Evolutionary conservation across 1,140 invertebrate genomes (phyloP).

Genomic region (Zaprionus nigranus): DNA sequence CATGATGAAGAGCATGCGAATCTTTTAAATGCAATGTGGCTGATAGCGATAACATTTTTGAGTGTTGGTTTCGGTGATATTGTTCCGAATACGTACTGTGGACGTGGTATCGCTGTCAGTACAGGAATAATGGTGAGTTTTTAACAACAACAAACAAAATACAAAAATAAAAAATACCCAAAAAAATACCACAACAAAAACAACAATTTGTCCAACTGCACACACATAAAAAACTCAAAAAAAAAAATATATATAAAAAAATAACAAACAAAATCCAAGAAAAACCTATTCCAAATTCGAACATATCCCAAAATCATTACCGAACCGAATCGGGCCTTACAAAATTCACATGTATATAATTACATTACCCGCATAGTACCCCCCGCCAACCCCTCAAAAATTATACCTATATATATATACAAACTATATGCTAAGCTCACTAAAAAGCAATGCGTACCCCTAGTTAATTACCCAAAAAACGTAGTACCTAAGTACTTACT

Average conservation of each 20-base stretch:
- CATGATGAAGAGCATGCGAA: conserved; percentile 98
- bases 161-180: conserved; percentile 24
- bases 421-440: conserved; percentile 35
- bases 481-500: conserved; percentile 35
- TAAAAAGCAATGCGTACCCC: conserved; percentile 29
- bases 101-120: conserved; percentile 98
- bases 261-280: conserved; percentile 47
- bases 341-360: conserved; percentile 69
- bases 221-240: conserved; percentile 30
- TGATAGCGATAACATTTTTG: conserved; percentile 99
- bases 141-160: conserved; percentile 51
- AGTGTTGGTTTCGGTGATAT: conserved; percentile 99
- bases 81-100: conserved; percentile 99
- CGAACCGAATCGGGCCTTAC: conserved; percentile 20
- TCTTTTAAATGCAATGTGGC: conserved; percentile 99
- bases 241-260: neutral
- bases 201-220: conserved; percentile 25
- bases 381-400: conserved; percentile 16
- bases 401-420: conserved; percentile 10
- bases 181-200: conserved; percentile 13
- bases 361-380: conserved; percentile 63
- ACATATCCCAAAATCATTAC: conserved; percentile 15
- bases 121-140: conserved; percentile 98
- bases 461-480: conserved; percentile 32
- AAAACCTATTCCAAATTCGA: conserved; percentile 19